Percentiles rank a stretch among this genome's conserved stretches.
Evolutionary conservation across 1,140 invertebrate species (phyloP).

Genomic region (Magallana gigas): DNA sequence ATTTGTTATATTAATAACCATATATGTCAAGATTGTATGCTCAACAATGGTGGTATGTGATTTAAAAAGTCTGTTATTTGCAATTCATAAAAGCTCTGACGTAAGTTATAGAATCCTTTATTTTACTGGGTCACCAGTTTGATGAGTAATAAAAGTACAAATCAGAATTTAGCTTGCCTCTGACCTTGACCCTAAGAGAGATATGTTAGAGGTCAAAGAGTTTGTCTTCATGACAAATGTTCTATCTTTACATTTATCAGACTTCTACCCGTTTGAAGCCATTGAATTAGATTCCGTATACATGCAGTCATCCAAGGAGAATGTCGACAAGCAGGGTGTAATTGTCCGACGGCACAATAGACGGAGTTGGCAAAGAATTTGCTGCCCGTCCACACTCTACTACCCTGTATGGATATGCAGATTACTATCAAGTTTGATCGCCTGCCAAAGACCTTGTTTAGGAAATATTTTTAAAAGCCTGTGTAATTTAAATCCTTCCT

Average conservation of each 20-base stretch:
- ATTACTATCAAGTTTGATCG: constrained; percentile 25
- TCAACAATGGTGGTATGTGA: neutral
- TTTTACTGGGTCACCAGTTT: neutral
- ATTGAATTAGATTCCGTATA: constrained; percentile 9
- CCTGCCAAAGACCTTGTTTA: constrained; percentile 12
- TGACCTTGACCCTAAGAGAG: constrained; percentile 3
- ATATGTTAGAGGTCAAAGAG: constrained; percentile 18
- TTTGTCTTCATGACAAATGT: constrained; percentile 19
- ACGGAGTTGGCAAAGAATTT: constrained; percentile 27
- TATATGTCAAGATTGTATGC: constrained; percentile 27
- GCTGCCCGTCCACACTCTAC: constrained; percentile 7
- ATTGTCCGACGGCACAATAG: constrained; percentile 9
- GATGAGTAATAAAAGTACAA: constrained; percentile 16
- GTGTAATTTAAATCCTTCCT: constrained; percentile 24
- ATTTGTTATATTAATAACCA: neutral
- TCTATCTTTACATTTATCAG: constrained; percentile 22
- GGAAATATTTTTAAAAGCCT: constrained; percentile 27
- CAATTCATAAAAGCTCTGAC: neutral
- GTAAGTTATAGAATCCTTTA: neutral
- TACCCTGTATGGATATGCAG: constrained; percentile 9
- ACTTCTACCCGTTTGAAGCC: constrained; percentile 16
- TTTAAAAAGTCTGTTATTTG: constrained; percentile 3
- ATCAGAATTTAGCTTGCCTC: neutral
- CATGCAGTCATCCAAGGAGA: constrained; percentile 19
- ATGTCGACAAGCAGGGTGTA: constrained; percentile 32